These are phyloP conservation scores for Chiloscyllium punctatum DNA, from an alignment of 2,797 vertebrate species.

Conservation along the genomic window DNA sequence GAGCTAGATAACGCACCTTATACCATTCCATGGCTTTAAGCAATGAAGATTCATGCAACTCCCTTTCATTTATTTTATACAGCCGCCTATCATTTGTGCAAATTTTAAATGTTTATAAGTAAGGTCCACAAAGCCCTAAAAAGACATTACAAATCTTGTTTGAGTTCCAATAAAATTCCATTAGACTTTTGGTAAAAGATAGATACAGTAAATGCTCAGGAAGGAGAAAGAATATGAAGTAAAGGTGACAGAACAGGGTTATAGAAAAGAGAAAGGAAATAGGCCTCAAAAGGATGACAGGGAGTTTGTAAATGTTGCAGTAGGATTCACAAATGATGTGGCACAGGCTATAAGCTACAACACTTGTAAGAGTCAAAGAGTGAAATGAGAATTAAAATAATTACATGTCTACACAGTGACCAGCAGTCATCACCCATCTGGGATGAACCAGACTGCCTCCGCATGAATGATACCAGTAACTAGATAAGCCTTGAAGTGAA, in stretches of 20 bases:
- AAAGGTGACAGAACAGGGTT: neutral
- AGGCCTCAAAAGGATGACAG: neutral
- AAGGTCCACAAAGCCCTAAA: neutral
- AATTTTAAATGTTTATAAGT: neutral
- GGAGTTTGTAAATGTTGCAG: neutral
- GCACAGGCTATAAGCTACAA: neutral
- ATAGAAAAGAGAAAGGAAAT: neutral
- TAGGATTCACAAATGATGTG: neutral
- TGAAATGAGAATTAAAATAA: neutral
- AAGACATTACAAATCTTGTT: neutral
- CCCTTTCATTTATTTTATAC: neutral
- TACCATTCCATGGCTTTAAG: neutral
- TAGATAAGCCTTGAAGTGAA: conserved; percentile 1
- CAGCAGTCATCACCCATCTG: neutral
- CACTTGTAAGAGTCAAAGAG: neutral
- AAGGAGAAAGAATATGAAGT: neutral
- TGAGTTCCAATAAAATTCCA: neutral
- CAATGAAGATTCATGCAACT: neutral
- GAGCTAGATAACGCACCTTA: neutral
- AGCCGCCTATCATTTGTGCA: neutral
- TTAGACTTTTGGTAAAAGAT: neutral
- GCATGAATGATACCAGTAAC: neutral
- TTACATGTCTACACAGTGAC: neutral
- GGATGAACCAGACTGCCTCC: neutral
- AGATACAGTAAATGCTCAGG: neutral